Conservation (phyloP, 2,797 vertebrate genomes). For the Vespertilio murinus region DNA sequence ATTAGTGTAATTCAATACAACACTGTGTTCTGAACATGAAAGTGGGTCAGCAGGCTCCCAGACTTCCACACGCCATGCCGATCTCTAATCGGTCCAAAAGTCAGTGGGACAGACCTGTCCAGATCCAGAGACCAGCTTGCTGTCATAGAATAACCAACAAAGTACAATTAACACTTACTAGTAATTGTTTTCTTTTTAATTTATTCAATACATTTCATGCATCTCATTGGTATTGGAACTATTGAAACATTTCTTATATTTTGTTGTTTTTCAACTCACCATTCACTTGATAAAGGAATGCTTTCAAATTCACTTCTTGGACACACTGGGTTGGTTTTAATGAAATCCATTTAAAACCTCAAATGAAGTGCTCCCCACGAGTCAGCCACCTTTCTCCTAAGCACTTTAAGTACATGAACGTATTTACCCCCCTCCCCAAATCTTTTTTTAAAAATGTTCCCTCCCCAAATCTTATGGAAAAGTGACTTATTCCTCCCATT, state of each 20-base stretch:
- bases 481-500: neutral
- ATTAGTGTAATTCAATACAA: neutral
- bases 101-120: neutral
- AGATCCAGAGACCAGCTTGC: neutral
- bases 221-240: neutral
- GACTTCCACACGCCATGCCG: neutral
- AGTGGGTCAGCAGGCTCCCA: neutral
- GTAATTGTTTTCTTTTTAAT: no score
- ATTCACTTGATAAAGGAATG: neutral
- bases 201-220: neutral
- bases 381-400: neutral
- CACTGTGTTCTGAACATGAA: neutral
- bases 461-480: neutral
- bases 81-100: neutral
- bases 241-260: neutral
- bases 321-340: neutral
- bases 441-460: no score
- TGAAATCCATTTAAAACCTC: neutral
- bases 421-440: neutral
- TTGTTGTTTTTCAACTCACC: neutral
- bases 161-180: neutral
- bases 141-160: neutral
- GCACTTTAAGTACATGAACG: neutral
- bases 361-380: neutral
- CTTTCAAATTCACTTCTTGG: slow-evolving; percentile 14